Base-by-base conservation (phyloP, 2,888 invertebrate genomes). In the Lasius fuliginosus region DNA sequence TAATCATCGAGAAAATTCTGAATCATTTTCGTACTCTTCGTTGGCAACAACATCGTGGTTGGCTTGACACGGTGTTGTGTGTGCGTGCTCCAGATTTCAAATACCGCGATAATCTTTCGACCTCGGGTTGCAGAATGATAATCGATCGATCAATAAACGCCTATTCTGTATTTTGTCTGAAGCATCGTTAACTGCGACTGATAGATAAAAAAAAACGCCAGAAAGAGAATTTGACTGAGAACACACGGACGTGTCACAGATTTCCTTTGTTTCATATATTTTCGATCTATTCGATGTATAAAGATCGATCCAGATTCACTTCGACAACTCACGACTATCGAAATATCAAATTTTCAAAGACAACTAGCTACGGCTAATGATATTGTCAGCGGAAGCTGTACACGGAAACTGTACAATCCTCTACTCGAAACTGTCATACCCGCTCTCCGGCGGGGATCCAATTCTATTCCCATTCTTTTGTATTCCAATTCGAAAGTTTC, bases 61-160 rank as follows among this genome's bases (percentile, higher is more conserved):
- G 49, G 46, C 71, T 75, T 85, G 30, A 11, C 8, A 49, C 33
- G n/a, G 82, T 77, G 4, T 36, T 77, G 56, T 76, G 23, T 84
- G 74, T 77, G 56, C 79, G 23, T 84, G 74, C 87, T 92, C 90
- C 91, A 91, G 92, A 90, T 91, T 91, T 85, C 64, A 86, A 68
- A 46, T 60, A 53, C 46, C 40, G 18, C 62, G 11, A 64, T 73
- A 49, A 42, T 12, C 58, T 42, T 30, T 82, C 8, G 23, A n/a
- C 30, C 42, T 76, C 18, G 36, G 15, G 15, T 49, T 77, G n/a
- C 5, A 12, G n/a, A 53, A n/a, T 6, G 11, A 65, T 49, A 71
- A 77, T 46, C 53, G 58, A 42, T 58, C 73, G 27, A 23, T 71
- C 1, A 12, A n/a, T 42, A 30, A 69, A 42, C 4, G 3, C 5